Base-by-base conservation (phyloP, 2,797 vertebrate species). In the Tragopan temminckii region DNA sequence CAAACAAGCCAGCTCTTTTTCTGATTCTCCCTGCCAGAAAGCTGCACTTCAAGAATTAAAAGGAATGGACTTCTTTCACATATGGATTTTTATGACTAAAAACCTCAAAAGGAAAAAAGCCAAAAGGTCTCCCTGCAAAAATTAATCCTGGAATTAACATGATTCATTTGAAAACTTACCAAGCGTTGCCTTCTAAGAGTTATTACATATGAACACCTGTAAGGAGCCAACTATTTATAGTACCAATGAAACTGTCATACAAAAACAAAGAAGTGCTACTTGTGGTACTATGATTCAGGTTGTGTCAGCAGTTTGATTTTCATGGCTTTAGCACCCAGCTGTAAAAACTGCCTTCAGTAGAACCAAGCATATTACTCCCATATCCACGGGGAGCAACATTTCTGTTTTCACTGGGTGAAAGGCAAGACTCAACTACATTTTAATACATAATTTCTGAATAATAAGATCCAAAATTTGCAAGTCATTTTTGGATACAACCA, bases 291-390 rank as follows among this genome's bases (percentile, higher is more conserved):
- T 43, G 62, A 80, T 87, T 95, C 81, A 77, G 68, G 78, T 81
- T 78, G 88, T 75, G 90, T 96, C 91, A 91, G 94, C 92, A 93
- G 45, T 93, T 89, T 85, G 71, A 61, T 66, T 93, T 94, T 82
- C 88, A 90, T 50, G 16, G 75, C 50, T 94, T 80, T 64, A 94
- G 94, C 84, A 87, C 75, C 61, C 75, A 90, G 75, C 88, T 94
- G 88, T 76, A 94, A 89, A 95, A 95, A 94, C 2, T 3, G 27
- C 38, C 59, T 69, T 88, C 58, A 52, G 58, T 0, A 71, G 68
- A 81, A 68, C 45, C 57, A 78, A 24, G 61, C 17, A 25, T 7
- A 75, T 68, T 87, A 33, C 0, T 0, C 48, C 53, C 7, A 13
- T 11, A 58, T 7, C 91, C 75, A 66, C 1, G 52, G 80, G 52